Percentiles rank a stretch among this genome's conserved stretches.
Conservation (phyloP, 2,113 vertebrate genomes). For the Ciconia stormi region DNA sequence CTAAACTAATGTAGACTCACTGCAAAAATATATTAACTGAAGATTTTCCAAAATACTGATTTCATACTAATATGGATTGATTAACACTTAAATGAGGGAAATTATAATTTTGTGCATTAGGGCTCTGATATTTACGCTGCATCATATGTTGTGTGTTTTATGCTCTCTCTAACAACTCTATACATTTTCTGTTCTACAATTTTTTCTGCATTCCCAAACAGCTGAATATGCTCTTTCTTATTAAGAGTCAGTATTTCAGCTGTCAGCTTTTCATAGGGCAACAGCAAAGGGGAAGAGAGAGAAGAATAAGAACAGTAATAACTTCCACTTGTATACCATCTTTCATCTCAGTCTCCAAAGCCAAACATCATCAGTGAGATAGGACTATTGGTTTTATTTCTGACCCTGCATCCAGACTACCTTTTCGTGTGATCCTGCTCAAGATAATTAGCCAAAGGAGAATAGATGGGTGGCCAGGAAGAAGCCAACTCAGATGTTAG, state of each 20-base stretch:
- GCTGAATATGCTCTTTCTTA: neutral
- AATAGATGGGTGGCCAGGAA: neutral
- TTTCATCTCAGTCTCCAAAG: constrained; percentile 15
- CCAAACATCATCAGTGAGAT: neutral
- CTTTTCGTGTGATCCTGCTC: neutral
- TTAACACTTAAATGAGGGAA: neutral
- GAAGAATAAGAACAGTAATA: neutral
- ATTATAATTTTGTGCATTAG: neutral
- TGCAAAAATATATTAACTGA: neutral
- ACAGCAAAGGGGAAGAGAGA: neutral
- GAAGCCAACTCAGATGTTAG: neutral
- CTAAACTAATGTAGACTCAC: neutral
- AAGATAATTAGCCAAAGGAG: neutral
- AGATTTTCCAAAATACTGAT: neutral
- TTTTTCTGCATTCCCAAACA: neutral
- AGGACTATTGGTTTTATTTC: neutral
- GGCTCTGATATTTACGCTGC: neutral
- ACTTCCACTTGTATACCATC: neutral
- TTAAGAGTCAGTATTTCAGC: neutral
- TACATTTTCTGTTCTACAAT: neutral
- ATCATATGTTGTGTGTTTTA: neutral
- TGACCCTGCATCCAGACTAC: neutral
- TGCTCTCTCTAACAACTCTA: neutral
- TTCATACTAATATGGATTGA: neutral
- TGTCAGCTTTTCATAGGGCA: neutral